Evolutionary conservation across 2,113 vertebrate genomes (phyloP).

Genomic region (Shinisaurus crocodilurus): DNA sequence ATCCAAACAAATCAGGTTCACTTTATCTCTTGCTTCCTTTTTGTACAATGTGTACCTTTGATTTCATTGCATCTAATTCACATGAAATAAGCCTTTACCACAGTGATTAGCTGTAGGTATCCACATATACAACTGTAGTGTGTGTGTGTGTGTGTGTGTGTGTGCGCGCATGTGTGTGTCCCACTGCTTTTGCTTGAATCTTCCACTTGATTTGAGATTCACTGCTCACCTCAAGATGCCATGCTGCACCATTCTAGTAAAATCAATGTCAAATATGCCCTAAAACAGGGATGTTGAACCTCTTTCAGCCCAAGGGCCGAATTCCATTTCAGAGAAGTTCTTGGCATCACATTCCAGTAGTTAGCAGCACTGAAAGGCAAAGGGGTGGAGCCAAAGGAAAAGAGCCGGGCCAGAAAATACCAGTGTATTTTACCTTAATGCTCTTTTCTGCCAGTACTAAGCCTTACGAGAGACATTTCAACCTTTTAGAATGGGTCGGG

Average conservation of each 20-base stretch:
- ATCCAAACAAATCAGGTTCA: slow-evolving; percentile 13
- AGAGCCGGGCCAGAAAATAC: too few species aligned
- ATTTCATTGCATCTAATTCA: neutral
- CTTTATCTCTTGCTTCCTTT: neutral
- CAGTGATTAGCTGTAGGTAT: neutral
- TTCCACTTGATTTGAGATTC: neutral
- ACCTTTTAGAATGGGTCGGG: too few species aligned
- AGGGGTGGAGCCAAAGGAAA: too few species aligned
- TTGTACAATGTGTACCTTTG: neutral
- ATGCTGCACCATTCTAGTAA: neutral
- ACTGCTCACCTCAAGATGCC: neutral
- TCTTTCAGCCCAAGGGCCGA: too few species aligned
- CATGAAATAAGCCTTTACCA: neutral
- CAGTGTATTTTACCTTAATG: too few species aligned
- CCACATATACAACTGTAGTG: neutral
- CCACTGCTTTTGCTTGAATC: neutral
- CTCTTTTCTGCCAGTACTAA: too few species aligned
- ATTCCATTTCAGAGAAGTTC: too few species aligned
- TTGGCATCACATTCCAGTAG: too few species aligned
- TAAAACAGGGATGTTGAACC: neutral
- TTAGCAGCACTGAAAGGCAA: too few species aligned
- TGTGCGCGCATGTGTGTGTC: neutral
- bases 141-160: too few species aligned
- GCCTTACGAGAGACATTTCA: too few species aligned
- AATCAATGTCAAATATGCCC: neutral